A percentile compares a stretch with the other conserved stretches of the same genome.
These are phyloP conservation scores for Denticeps clupeoides DNA, from an alignment of 2,797 vertebrate species.

Conservation along the genomic window DNA sequence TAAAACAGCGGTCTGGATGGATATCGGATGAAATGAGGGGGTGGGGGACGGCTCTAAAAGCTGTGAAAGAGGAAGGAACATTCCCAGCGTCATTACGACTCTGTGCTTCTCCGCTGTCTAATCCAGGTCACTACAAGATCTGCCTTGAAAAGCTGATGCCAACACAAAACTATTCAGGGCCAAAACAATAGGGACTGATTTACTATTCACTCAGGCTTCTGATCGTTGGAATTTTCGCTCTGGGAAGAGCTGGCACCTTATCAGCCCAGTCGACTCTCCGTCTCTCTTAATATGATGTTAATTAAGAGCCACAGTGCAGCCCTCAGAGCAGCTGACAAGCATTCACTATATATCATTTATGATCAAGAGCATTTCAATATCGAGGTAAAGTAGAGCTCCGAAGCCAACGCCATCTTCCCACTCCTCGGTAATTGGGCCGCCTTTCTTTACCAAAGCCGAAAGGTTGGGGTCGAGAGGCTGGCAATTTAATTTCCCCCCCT, in stretches of 20 bases:
- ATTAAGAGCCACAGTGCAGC: slow-evolving; percentile 13
- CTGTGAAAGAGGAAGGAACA: too few species aligned
- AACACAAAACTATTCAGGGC: slow-evolving; percentile 27
- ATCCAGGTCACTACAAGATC: too few species aligned
- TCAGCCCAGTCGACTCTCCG: slow-evolving; percentile 8
- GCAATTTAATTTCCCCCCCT: too few species aligned
- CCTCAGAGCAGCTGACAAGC: slow-evolving; percentile 6
- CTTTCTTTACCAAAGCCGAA: slow-evolving; percentile 12
- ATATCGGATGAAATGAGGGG: too few species aligned
- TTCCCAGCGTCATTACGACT: too few species aligned
- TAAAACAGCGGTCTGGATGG: too few species aligned
- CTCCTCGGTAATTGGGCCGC: slow-evolving; percentile 24
- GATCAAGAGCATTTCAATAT: neutral
- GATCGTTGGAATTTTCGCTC: slow-evolving; percentile 18
- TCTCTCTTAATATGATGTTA: slow-evolving; percentile 21
- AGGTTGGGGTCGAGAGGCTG: slow-evolving; percentile 24
- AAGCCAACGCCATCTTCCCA: slow-evolving; percentile 1
- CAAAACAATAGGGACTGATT: slow-evolving; percentile 23
- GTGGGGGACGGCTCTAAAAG: too few species aligned
- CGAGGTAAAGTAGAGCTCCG: slow-evolving; percentile 9
- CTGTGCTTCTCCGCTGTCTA: slow-evolving; percentile 20
- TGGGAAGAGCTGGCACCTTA: slow-evolving; percentile 16
- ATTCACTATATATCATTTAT: neutral
- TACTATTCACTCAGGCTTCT: slow-evolving; percentile 24
- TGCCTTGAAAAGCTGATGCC: slow-evolving; percentile 20